Evolutionary conservation across 2,797 vertebrate species (phyloP), one percentile per base, ranked within the genome.

Genomic region (Clarias pachynema): DNA sequence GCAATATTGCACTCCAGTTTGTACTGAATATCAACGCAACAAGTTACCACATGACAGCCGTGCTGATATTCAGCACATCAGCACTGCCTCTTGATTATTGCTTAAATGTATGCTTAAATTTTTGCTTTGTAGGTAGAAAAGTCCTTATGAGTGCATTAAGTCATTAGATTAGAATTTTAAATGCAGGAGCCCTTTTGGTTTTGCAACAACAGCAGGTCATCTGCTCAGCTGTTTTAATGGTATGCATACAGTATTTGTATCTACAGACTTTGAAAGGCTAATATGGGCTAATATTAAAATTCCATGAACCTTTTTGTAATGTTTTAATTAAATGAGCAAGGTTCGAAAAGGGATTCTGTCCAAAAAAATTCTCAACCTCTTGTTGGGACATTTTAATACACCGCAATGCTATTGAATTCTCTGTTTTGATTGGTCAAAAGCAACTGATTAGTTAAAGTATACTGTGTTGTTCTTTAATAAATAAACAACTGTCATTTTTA

Each of bases 141-240:
- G 56, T 70, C 5, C 59, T 62, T 72, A 69, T 69, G 66, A 70
- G 53, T 57, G 59, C 53, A 79, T 84, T 79, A 84, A 34, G 37
- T 20, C n/a, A 79, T 70, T 78, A 40, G 57, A 60, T 62, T 78
- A n/a, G 20, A 60, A 78, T 78, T 78, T n/a, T 60, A 59, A 78
- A 78, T 78, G 75, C 31, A 37, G 22, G 7, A 31, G 26, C 70
- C 26, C 40, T 8, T 49, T 26, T 49, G 18, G 74, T 78, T 78
- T 78, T n/a, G 75, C 73, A 77, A 57, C 73, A 77, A 77, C 53
- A 22, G 49, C 73, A 57, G 49, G 6, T 73, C 12, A 7, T 24
- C 44, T 29, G 49, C n/a, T 37, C 31, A 12, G 18, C 29, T 60
- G 56, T 12, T 20, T 12, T 24, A 37, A 79, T 40, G 5, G 59